These are phyloP conservation scores for Diabrotica balteata DNA, from an alignment of 2,888 invertebrate genomes.

Conservation along the genomic window DNA sequence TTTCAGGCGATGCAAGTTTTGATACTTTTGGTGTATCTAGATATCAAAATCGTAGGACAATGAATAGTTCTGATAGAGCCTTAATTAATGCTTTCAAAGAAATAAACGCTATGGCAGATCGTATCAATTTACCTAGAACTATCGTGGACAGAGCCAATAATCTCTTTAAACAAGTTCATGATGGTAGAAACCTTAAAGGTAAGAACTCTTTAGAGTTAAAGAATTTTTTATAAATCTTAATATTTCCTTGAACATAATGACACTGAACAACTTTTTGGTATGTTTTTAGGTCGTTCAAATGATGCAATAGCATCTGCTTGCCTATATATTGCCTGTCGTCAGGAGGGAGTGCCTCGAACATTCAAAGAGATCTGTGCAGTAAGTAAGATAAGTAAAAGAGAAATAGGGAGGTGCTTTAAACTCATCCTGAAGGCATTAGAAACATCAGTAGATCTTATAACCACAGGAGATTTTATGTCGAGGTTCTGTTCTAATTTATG, in stretches of 20 bases:
- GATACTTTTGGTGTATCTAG: constrained; percentile 84
- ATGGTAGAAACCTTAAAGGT: constrained; percentile 94
- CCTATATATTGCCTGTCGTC: constrained; percentile 97
- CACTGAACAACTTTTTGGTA: neutral
- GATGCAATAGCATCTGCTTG: constrained; percentile 99
- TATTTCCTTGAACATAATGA: neutral
- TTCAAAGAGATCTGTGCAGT: constrained; percentile 99
- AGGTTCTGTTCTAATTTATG: constrained; percentile 96
- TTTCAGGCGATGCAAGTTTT: constrained; percentile 78
- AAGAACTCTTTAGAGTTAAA: constrained; percentile 4
- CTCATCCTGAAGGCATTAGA: constrained; percentile 94
- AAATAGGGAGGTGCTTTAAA: constrained; percentile 98
- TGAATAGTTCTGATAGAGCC: constrained; percentile 95
- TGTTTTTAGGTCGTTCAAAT: constrained; percentile 73
- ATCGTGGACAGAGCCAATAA: constrained; percentile 97
- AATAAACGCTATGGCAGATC: constrained; percentile 97
- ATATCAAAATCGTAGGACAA: constrained; percentile 77
- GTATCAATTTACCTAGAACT: constrained; percentile 95
- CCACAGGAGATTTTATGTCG: constrained; percentile 99
- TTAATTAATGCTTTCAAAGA: constrained; percentile 96
- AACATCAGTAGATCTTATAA: constrained; percentile 96
- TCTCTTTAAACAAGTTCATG: constrained; percentile 97
- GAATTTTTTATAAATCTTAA: too few species aligned
- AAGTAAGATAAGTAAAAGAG: constrained; percentile 98
- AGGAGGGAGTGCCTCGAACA: constrained; percentile 97